Evolutionary conservation across 2,888 invertebrate species (phyloP).

Genomic region (Leptopilina myrica): DNA sequence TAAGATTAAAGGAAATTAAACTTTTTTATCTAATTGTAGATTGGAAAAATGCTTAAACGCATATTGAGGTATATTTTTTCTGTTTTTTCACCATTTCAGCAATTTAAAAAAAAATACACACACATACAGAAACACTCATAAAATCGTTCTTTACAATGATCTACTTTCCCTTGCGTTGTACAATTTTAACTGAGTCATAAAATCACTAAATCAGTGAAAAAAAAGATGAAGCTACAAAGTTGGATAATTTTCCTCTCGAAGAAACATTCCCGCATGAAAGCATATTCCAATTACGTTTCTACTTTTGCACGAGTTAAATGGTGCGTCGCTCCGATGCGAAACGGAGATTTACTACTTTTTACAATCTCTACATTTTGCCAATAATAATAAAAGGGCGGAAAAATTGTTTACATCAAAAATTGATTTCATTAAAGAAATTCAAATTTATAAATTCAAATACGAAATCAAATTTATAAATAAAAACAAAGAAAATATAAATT

Average conservation of each 20-base stretch:
- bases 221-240: slow-evolving; percentile 4
- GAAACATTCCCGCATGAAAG: slow-evolving; percentile 31
- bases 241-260: slow-evolving; percentile 18
- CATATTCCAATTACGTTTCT: slow-evolving; percentile 27
- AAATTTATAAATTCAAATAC: not conserved
- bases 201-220: slow-evolving; percentile 12
- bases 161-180: not conserved
- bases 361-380: not conserved
- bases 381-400: slow-evolving; percentile 20
- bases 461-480: no score
- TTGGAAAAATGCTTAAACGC: no score
- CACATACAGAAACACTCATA: no score
- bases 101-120: no score
- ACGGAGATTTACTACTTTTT: slow-evolving; percentile 24
- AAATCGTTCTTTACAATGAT: not conserved
- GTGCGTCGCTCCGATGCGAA: slow-evolving; percentile 22
- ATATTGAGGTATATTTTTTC: no score
- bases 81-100: no score
- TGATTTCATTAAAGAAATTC: not conserved
- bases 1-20: no score
- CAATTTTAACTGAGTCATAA: slow-evolving; percentile 5
- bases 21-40: no score
- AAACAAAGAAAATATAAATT: no score
- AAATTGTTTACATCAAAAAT: slow-evolving; percentile 1
- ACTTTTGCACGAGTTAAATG: slow-evolving; percentile 38